Conservation (phyloP, 2,888 invertebrate genomes). For the Drosophila hamatofila region DNA sequence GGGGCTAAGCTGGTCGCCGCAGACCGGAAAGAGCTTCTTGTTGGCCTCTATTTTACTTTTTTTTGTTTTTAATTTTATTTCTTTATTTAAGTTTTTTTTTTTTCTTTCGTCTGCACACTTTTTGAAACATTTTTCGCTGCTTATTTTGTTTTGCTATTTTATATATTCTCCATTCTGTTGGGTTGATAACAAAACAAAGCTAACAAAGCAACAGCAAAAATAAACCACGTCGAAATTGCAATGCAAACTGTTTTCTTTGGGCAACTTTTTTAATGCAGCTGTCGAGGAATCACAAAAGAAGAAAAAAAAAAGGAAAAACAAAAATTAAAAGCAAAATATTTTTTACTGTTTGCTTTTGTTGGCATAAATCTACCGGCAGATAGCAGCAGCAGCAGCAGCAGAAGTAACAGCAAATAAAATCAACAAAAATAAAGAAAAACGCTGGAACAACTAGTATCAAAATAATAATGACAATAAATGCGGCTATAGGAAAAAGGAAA, state of each 20-base stretch:
- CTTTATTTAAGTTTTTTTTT: constrained; percentile 11
- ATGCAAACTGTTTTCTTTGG: constrained; percentile 75
- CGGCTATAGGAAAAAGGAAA: constrained; percentile 39
- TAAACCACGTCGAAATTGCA: constrained; percentile 72
- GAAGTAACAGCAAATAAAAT: constrained; percentile 14
- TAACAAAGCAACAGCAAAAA: constrained; percentile 56
- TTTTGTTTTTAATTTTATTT: background rate
- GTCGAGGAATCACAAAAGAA: constrained; percentile 41
- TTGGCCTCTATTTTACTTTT: constrained; percentile 23
- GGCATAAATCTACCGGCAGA: constrained; percentile 74
- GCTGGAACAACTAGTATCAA: constrained; percentile 53
- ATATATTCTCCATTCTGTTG: constrained; percentile 38
- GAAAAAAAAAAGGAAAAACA: constrained; percentile 11
- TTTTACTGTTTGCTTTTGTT: constrained; percentile 70
- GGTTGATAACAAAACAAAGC: constrained; percentile 74
- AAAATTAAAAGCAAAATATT: constrained; percentile 45
- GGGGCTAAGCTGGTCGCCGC: constrained; percentile 46
- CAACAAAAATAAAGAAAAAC: constrained; percentile 30
- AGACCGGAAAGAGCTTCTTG: constrained; percentile 67
- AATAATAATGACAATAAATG: constrained; percentile 81
- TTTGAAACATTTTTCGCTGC: constrained; percentile 47
- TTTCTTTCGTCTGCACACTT: constrained; percentile 52
- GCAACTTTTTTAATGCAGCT: constrained; percentile 75
- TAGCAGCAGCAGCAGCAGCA: constrained; percentile 39
- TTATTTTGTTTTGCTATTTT: constrained; percentile 47